phyloP scores from a whole-genome alignment of 1,140 invertebrate species.

The Formica selysi region DNA sequence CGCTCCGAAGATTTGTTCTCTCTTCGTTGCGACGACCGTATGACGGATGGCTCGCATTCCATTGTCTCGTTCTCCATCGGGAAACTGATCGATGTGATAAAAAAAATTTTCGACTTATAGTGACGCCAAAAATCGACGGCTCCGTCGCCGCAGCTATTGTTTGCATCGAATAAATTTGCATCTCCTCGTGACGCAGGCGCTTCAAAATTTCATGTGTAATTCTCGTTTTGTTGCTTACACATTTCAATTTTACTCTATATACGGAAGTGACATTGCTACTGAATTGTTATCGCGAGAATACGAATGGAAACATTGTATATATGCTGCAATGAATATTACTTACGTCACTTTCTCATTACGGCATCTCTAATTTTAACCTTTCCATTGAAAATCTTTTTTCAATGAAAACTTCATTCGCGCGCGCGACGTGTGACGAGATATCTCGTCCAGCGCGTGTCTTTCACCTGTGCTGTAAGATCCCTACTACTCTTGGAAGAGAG shows the following conservation, averaged over 20 bases:
- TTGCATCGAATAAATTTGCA: not conserved
- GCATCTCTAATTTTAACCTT: constrained; percentile 32
- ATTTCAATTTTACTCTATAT: not conserved
- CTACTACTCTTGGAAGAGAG: constrained; percentile 42
- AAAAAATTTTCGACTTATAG: constrained; percentile 19
- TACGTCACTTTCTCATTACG: constrained; percentile 34
- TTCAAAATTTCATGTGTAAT: not conserved
- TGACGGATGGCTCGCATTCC: constrained; percentile 35
- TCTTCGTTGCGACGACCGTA: constrained; percentile 16
- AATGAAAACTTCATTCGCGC: constrained; percentile 16
- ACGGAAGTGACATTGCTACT: not conserved
- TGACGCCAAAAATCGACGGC: not conserved
- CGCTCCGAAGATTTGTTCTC: not conserved
- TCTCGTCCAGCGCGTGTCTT: constrained; percentile 59
- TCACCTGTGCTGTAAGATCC: constrained; percentile 63
- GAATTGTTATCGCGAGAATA: not conserved
- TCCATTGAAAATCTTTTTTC: constrained; percentile 33
- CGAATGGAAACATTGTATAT: not conserved
- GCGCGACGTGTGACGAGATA: constrained; percentile 24
- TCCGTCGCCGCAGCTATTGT: not conserved
- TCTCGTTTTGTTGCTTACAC: not conserved
- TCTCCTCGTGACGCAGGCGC: not conserved
- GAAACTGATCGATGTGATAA: not conserved
- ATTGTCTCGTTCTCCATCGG: not conserved
- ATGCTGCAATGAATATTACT: not conserved